Base-by-base conservation (phyloP, 1,140 invertebrate genomes). In the Hirudo medicinalis region DNA sequence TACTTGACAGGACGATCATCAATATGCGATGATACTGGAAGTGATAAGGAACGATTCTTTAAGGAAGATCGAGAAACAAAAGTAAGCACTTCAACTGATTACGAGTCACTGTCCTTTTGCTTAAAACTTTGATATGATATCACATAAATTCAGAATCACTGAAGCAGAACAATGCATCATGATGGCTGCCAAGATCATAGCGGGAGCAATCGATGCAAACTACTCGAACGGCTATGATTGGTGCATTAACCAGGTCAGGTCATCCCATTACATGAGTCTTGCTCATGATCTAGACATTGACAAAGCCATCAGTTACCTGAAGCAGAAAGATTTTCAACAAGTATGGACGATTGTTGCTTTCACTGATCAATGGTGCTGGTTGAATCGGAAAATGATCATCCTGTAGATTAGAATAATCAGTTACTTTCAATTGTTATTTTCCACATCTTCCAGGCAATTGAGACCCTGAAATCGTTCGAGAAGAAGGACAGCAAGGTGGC, bases 211-310 rank as follows among this genome's bases (percentile, higher is more conserved):
- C 71, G 83, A 91, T 77, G 85, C 87, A 69, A 87, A 86, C 63
- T 90, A 91, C 79, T 87, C 88, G 75, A 86, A 86, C 77, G 91
- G 90, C 78, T 87, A 84, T 78, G 82, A 86, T 72, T 87, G 85
- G 85, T 83, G 75, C 75, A 72, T 67, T 29, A 82, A 85, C 32
- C 78, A 83, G 67, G 91, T 95, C 60, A 90, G 90, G 80, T 82
- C 82, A 57, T 91, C 90, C 0, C 87, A 88, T 43, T 90, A 91
- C 77, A 84, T 88, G 15, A 84, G 86, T 75, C 78, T 95, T 43
- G 90, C 91, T 22, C 89, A 89, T 76, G 91, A 94, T 81, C 83
- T 96, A 70, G 92, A 96, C 83, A 91, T 97, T 72, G 94, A 92
- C 79, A 95, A 94, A 82, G 92, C 92, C 0, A 87, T 94, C 67